Evolutionary conservation across 1,140 invertebrate species (phyloP), one percentile per base, ranked within the genome.

Genomic region (Zophobas morio): DNA sequence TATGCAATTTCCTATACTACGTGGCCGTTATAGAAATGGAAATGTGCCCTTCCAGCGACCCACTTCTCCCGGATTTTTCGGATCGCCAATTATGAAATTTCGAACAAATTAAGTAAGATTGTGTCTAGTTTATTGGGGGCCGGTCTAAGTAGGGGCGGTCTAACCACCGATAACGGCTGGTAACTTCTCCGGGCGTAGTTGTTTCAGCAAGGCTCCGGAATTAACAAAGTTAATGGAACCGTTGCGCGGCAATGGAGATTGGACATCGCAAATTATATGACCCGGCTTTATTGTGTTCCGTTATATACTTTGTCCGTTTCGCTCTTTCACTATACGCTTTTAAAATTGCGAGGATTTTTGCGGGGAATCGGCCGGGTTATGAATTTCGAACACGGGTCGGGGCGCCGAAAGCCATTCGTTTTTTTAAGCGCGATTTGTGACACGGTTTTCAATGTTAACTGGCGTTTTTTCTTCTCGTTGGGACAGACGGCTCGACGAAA

Each of bases 211-310:
- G 53, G 42, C 53, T 54, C 72, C 32, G 72, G 72, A 74, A 74
- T 74, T 74, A 74, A 60, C 72, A 74, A 74, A 74, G 72, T 74
- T 74, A 74, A 57, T 74, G 72, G 72, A 74, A 74, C 53, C 51
- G 54, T 56, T 74, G 72, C 60, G 72, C 53, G 36, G 72, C 72
- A 74, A 74, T 74, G 54, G 51, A 74, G 72, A 57, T 74, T 74
- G 72, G 72, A 74, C 72, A 57, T 74, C 53, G 53, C 72, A 74
- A 74, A 74, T 74, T 74, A 74, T 74, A 74, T 57, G 72, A 56
- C 53, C 40, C 56, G 53, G 54, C 72, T 74, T 74, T 74, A 74
- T 57, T 57, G 54, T 74, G 36, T 66, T 66, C 60, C 56, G 56
- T 60, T 60, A 60, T 60, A 60, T 36, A 60, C 56, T 60, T 35